Base-by-base conservation (phyloP, 2,797 vertebrate species). In the Serranus cabrilla region DNA sequence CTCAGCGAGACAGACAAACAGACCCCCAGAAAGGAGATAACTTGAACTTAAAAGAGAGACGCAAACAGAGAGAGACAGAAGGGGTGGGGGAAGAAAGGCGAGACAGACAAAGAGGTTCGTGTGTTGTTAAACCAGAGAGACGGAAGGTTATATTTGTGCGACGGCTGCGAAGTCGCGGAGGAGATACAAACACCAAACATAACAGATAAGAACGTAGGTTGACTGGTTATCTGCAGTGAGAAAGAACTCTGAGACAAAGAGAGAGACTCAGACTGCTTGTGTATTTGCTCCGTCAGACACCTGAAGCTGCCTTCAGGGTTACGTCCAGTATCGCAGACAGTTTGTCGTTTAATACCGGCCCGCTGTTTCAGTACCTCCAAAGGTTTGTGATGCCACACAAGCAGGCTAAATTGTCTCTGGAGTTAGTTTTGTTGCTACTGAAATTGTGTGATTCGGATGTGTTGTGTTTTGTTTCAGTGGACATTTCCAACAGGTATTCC, bases 131-230 rank as follows among this genome's bases (percentile, higher is more conserved):
- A 83, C 63, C 46, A 46, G 51, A 56, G 47, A 67, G 67, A 78
- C 9, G 5, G 51, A 68, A 49, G 76, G 82, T 82, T 86, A 73
- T 79, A 78, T 85, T 76, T 83, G 65, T 86, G 69, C n/a, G 64
- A 83, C 18, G 42, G 71, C 66, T 83, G 49, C 31, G 8, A 64
- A 84, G 83, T 83, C 39, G 2, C 37, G 31, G 51, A 57, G 55
- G 72, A 87, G 85, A 86, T 84, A 80, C 67, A 81, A 83, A 88
- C 74, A 75, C 68, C 72, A 84, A 88, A 80, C 78, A 80, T n/a
- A 71, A 50, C 31, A 76, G 87, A 90, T 90, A 85, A 90, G 78
- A 82, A 62, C 4, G 17, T 14, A 75, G 69, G 80, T 75, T 82
- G 78, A 89, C 85, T 86, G 83, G 81, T 81, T 88, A 87, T 90